Conservation (phyloP, 2,888 invertebrate species). For the Gasteruption jaculator region DNA sequence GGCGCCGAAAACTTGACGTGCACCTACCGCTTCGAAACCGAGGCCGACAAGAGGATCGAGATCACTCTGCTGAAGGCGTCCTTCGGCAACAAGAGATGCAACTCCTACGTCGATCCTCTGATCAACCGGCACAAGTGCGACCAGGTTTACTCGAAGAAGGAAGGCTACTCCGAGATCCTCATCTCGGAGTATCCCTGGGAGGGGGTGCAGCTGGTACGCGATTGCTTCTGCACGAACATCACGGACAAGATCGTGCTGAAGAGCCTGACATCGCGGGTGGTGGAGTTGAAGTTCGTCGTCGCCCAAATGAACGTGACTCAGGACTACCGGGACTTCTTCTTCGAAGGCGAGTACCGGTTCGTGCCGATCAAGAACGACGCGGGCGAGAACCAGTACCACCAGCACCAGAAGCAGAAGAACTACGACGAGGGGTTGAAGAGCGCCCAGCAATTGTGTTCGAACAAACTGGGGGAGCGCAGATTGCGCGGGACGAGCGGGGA, state of each 20-base stretch:
- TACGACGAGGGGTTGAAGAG: slow-evolving; percentile 18
- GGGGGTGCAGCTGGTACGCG: slow-evolving; percentile 63
- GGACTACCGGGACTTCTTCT: slow-evolving; percentile 74
- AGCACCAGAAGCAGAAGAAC: background rate
- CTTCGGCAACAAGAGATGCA: slow-evolving; percentile 67
- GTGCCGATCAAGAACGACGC: too few species aligned
- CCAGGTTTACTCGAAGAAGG: slow-evolving; percentile 21
- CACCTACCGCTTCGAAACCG: slow-evolving; percentile 70
- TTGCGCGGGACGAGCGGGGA: slow-evolving; percentile 71
- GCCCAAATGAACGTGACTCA: slow-evolving; percentile 77
- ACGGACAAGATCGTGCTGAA: slow-evolving; percentile 63
- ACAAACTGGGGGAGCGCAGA: slow-evolving; percentile 63
- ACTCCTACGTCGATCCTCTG: slow-evolving; percentile 62
- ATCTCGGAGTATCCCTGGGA: slow-evolving; percentile 44
- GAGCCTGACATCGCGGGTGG: slow-evolving; percentile 65
- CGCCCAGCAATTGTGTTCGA: slow-evolving; percentile 59
- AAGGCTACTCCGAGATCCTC: slow-evolving; percentile 35
- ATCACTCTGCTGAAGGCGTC: slow-evolving; percentile 66
- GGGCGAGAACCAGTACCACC: slow-evolving; percentile 42
- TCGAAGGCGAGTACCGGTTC: slow-evolving; percentile 71
- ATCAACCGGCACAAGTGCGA: slow-evolving; percentile 69
- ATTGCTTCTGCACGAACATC: slow-evolving; percentile 71
- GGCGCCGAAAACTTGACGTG: slow-evolving; percentile 74
- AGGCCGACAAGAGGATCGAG: slow-evolving; percentile 65
- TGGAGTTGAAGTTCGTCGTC: slow-evolving; percentile 71